Evolutionary conservation across 2,888 invertebrate species (phyloP).

Genomic region (Bellardia bayeri): DNA sequence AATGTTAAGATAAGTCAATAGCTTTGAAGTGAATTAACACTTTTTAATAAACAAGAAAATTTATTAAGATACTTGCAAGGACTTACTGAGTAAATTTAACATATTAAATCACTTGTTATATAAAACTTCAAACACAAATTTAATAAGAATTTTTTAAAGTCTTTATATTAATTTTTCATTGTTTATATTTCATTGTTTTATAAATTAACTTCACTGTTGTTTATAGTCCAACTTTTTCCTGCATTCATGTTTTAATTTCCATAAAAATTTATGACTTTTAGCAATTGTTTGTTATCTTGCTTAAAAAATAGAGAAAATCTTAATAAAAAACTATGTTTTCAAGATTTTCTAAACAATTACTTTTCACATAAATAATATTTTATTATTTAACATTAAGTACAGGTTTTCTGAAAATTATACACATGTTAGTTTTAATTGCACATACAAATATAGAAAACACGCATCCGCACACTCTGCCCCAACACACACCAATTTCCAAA

Average conservation of each 20-base stretch:
- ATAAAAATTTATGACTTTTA: constrained; percentile 18
- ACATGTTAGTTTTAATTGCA: constrained; percentile 17
- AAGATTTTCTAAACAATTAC: constrained; percentile 45
- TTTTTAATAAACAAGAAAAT: not conserved
- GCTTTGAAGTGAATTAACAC: not conserved
- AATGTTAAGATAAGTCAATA: not conserved
- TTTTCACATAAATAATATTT: constrained; percentile 55
- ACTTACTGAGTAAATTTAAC: no score
- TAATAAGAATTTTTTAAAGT: no score
- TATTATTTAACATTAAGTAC: constrained; percentile 53
- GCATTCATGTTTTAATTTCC: not conserved
- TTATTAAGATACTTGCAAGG: not conserved
- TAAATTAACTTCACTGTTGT: not conserved
- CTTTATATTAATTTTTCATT: no score
- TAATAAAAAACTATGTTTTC: constrained; percentile 10
- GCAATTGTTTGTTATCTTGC: constrained; percentile 9
- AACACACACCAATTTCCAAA: constrained; percentile 7
- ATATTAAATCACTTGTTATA: no score
- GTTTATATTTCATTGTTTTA: no score
- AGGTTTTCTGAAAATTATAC: constrained; percentile 43
- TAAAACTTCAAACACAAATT: no score
- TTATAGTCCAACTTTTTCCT: not conserved
- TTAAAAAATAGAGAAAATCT: constrained; percentile 6
- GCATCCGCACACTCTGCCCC: constrained; percentile 13
- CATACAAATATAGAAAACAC: not conserved